Evolutionary conservation across 2,797 vertebrate genomes (phyloP).

Genomic region (Antrozous pallidus): DNA sequence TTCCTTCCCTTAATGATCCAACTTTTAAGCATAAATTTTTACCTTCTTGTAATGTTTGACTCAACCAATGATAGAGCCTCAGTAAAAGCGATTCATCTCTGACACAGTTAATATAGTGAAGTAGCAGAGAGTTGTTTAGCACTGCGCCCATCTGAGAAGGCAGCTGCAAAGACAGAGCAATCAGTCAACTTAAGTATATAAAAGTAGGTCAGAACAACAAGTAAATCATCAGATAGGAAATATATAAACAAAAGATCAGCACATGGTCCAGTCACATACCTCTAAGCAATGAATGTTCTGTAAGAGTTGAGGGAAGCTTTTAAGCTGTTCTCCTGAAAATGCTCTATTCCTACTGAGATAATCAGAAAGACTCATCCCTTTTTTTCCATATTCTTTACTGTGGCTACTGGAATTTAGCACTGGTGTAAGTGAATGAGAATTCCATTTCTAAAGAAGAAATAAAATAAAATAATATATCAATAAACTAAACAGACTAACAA

Average conservation of each 20-base stretch:
- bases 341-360: background rate
- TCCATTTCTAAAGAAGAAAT: slow-evolving; percentile 86
- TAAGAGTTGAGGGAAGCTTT: slow-evolving; percentile 89
- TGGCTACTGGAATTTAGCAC: slow-evolving; percentile 61
- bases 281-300: slow-evolving; percentile 91
- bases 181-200: background rate
- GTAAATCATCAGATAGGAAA: slow-evolving; percentile 45
- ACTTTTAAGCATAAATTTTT: slow-evolving; percentile 49
- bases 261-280: slow-evolving; percentile 82
- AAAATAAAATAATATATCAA: slow-evolving; percentile 42
- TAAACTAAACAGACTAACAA: slow-evolving; percentile 24
- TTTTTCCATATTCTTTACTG: background rate
- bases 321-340: slow-evolving; percentile 87
- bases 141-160: slow-evolving; percentile 96
- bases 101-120: slow-evolving; percentile 93
- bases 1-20: background rate
- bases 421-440: slow-evolving; percentile 82
- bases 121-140: slow-evolving; percentile 88
- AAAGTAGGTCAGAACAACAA: background rate
- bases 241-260: slow-evolving; percentile 6
- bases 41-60: slow-evolving; percentile 94
- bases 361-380: background rate
- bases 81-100: slow-evolving; percentile 91
- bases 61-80: slow-evolving; percentile 94
- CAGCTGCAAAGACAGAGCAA: slow-evolving; percentile 84